These are phyloP conservation scores for Aphelenchoides besseyi DNA, from an alignment of 1,140 invertebrate species.

Conservation along the genomic window DNA sequence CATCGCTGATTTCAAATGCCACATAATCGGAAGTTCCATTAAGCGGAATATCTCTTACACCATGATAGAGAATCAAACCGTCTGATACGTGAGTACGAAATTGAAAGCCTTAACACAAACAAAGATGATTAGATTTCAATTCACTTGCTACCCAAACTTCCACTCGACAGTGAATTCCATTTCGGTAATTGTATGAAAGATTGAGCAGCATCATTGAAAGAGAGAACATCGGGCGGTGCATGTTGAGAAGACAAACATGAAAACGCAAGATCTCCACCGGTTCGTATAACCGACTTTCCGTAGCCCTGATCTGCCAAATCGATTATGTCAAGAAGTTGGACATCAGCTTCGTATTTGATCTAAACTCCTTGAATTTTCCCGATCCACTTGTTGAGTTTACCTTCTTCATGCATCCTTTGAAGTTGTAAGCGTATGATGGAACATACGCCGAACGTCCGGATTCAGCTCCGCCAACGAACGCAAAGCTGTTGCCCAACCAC, in stretches of 20 bases:
- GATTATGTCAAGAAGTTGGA: slow-evolving; percentile 79
- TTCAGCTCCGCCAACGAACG: slow-evolving; percentile 83
- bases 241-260: slow-evolving; percentile 45
- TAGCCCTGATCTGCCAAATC: slow-evolving; percentile 80
- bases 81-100: slow-evolving; percentile 87
- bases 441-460: slow-evolving; percentile 69
- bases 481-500: slow-evolving; percentile 71
- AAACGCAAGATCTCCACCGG: slow-evolving; percentile 81
- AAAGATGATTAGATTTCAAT: background rate
- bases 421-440: slow-evolving; percentile 76
- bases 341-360: slow-evolving; percentile 87
- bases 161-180: slow-evolving; percentile 58
- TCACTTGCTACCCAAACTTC: slow-evolving; percentile 51
- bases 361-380: slow-evolving; percentile 63
- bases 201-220: slow-evolving; percentile 48
- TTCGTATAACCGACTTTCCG: slow-evolving; percentile 73
- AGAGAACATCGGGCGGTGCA: slow-evolving; percentile 53
- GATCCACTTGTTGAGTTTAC: slow-evolving; percentile 66
- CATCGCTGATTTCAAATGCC: slow-evolving; percentile 86
- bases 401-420: slow-evolving; percentile 89
- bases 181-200: slow-evolving; percentile 47
- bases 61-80: slow-evolving; percentile 87
- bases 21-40: slow-evolving; percentile 75
- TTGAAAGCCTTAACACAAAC: slow-evolving; percentile 58
- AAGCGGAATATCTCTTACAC: slow-evolving; percentile 70